Percentiles rank a stretch among this genome's conserved stretches.
Conservation (phyloP, 2,888 invertebrate genomes). For the Platycheirus albimanus region DNA sequence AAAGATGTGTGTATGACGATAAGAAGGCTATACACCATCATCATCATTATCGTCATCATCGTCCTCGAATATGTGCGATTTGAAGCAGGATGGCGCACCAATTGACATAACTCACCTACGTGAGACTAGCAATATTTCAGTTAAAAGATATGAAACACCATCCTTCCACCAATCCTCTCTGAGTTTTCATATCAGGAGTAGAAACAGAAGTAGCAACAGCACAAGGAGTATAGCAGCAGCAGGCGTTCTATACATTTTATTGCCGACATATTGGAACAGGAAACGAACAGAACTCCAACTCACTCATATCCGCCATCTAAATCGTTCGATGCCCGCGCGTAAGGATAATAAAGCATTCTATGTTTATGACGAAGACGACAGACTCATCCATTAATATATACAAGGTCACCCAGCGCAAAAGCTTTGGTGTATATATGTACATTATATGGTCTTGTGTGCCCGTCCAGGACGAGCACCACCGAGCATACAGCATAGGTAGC, state of each 20-base stretch:
- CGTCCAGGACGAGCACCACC: no score
- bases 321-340: conserved; percentile 54
- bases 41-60: conserved; percentile 18
- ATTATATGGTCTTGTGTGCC: background rate
- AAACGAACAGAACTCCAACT: conserved; percentile 37
- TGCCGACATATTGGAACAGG: conserved; percentile 63
- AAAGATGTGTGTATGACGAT: conserved; percentile 14
- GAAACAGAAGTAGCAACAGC: no score
- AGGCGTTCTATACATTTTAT: conserved; percentile 37
- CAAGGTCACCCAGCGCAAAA: conserved; percentile 51
- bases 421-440: background rate
- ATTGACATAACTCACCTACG: conserved; percentile 71
- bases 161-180: no score
- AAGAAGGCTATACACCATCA: background rate
- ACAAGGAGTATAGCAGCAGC: conserved; percentile 33
- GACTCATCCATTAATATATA: conserved; percentile 66
- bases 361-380: conserved; percentile 63
- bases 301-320: conserved; percentile 51
- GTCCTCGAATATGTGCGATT: conserved; percentile 29
- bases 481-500: conserved; percentile 9
- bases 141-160: conserved; percentile 24
- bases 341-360: conserved; percentile 59
- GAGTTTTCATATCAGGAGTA: conserved; percentile 41
- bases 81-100: conserved; percentile 55
- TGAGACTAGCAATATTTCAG: conserved; percentile 43